phyloP scores from a whole-genome alignment of 2,113 vertebrate species.

The Myotis lucifugus region DNA sequence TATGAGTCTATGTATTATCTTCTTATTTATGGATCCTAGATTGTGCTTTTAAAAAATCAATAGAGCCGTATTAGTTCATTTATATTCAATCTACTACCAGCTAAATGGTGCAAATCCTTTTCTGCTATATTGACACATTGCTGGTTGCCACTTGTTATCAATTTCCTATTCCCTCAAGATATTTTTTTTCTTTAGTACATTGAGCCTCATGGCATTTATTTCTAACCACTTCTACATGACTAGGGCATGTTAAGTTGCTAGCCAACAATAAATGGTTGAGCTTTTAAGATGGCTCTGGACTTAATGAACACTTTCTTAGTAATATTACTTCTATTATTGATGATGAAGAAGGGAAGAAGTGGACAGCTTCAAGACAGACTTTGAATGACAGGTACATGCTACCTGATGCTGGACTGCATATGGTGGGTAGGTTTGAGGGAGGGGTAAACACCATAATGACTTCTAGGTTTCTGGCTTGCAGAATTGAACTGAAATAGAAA shows the following conservation, averaged over 20 bases:
- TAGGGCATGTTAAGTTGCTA: conserved; percentile 31
- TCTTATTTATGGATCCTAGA: conserved; percentile 27
- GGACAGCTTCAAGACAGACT: neutral
- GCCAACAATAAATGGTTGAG: neutral
- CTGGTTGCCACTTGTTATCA: neutral
- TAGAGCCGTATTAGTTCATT: neutral
- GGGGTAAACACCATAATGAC: neutral
- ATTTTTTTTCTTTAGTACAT: conserved; percentile 25
- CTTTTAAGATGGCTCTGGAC: neutral
- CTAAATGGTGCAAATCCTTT: conserved; percentile 27
- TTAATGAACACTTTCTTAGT: neutral
- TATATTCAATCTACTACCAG: neutral
- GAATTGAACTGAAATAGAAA: neutral
- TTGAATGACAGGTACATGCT: neutral
- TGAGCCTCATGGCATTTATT: conserved; percentile 35
- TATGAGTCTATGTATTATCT: conserved; percentile 12
- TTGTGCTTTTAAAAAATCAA: conserved; percentile 39
- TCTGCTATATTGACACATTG: neutral
- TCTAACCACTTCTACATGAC: conserved; percentile 1
- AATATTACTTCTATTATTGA: neutral
- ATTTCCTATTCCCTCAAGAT: neutral
- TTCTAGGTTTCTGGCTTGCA: neutral
- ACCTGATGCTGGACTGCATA: neutral
- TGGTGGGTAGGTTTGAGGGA: neutral
- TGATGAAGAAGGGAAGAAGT: neutral